These are phyloP conservation scores for Anadara kagoshimensis DNA, from an alignment of 1,140 invertebrate species.

Conservation along the genomic window DNA sequence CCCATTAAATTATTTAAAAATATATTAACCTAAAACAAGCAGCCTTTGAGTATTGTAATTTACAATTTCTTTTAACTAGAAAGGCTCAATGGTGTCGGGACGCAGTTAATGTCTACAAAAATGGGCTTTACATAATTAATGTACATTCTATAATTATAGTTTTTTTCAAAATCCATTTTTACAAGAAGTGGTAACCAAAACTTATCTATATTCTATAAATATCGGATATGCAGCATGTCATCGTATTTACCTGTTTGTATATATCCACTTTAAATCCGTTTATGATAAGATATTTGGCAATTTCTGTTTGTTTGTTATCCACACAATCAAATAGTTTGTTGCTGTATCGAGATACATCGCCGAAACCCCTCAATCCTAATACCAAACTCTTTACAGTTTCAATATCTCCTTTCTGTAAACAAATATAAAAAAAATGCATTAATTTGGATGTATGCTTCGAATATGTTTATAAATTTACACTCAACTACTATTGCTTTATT, in stretches of 20 bases:
- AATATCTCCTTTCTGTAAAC: slow-evolving; percentile 54
- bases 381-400: slow-evolving; percentile 54
- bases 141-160: no score
- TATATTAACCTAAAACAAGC: no score
- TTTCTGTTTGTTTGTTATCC: slow-evolving; percentile 57
- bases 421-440: slow-evolving; percentile 1
- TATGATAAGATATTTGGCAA: slow-evolving; percentile 61
- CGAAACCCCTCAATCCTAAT: slow-evolving; percentile 48
- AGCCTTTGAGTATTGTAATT: no score
- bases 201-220: no score
- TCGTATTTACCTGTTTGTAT: slow-evolving; percentile 19
- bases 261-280: slow-evolving; percentile 48
- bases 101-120: no score
- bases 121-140: no score
- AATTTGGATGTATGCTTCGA: not conserved
- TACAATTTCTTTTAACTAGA: no score
- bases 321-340: slow-evolving; percentile 62
- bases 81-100: no score
- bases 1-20: no score
- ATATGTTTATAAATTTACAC: not conserved
- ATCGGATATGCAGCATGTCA: no score
- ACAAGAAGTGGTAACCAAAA: no score
- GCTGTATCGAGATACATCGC: slow-evolving; percentile 54
- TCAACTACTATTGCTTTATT: not conserved
- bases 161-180: no score